Evolutionary conservation across 1,140 invertebrate genomes (phyloP), one percentile per base, ranked within the genome.

Genomic region (Meteorus sp.): DNA sequence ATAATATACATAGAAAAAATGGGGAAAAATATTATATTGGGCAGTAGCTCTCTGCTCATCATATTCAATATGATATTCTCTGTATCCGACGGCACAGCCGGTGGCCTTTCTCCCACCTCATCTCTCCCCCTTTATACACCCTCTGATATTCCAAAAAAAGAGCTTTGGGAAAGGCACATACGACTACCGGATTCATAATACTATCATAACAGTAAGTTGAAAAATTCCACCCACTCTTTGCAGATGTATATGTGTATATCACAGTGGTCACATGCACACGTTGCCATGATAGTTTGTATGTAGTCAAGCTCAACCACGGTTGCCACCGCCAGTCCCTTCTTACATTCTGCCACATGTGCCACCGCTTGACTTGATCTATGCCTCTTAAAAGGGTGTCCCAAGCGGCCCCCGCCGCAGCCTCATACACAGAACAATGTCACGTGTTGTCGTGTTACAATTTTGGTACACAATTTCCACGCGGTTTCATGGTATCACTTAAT

Each of bases 401-500:
- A n/a, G n/a, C n/a, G n/a, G n/a, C n/a, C n/a, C n/a, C n/a, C n/a
- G n/a, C n/a, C n/a, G n/a, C n/a, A n/a, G n/a, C n/a, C n/a, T n/a
- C n/a, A n/a, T n/a, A n/a, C n/a, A n/a, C n/a, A n/a, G n/a, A 56
- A 60, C 54, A 55, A 52, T 65, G 68, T 70, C 71, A 67, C 70
- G 67, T 67, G 70, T 66, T 66, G 52, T 59, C 57, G 39, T n/a
- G n/a, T n/a, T 62, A 31, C 37, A 62, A 55, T 69, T 67, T 61
- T 52, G 64, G 63, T 63, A 62, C n/a, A n/a, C 63, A 65, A 69
- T 71, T 70, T 70, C 39, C 63, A 65, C 64, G 69, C 66, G 69
- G 66, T 71, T 70, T 70, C 67, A 69, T 66, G 70, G 64, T 48
- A 64, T 69, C 66, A 54, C 67, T 66, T 71, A 71, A 71, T 71